Conservation (phyloP, 1,140 invertebrate species). For the Caenorhabditis briggsae region DNA sequence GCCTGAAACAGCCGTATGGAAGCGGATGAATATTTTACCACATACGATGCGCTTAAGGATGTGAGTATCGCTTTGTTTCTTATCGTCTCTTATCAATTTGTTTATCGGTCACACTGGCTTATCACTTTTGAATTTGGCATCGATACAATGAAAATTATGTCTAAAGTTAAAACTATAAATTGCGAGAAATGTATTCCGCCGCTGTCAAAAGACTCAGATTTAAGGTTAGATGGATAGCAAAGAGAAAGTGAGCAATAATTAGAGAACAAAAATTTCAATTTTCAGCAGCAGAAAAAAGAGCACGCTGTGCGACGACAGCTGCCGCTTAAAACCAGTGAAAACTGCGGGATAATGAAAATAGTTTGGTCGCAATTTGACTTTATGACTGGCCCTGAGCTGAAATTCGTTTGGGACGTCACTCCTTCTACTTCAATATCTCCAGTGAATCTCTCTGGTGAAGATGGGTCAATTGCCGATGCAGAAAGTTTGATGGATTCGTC, state of each 20-base stretch:
- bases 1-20: slow-evolving; percentile 48
- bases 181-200: slow-evolving; percentile 17
- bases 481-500: slow-evolving; percentile 63
- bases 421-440: slow-evolving; percentile 52
- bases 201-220: slow-evolving; percentile 45
- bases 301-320: slow-evolving; percentile 22
- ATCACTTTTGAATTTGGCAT: not conserved
- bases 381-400: slow-evolving; percentile 66
- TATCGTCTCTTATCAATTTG: slow-evolving; percentile 4
- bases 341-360: slow-evolving; percentile 64
- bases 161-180: not conserved
- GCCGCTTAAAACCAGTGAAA: slow-evolving; percentile 37
- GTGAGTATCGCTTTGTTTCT: slow-evolving; percentile 47
- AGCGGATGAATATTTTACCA: slow-evolving; percentile 64
- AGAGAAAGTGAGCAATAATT: not conserved
- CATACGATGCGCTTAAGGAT: slow-evolving; percentile 62
- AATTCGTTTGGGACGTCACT: slow-evolving; percentile 66
- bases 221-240: not conserved
- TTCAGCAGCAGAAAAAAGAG: slow-evolving; percentile 50
- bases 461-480: slow-evolving; percentile 58
- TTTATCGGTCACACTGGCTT: slow-evolving; percentile 9
- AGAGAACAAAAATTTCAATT: slow-evolving; percentile 11
- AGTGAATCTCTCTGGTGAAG: slow-evolving; percentile 56
- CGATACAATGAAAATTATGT: not conserved
- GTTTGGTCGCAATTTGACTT: slow-evolving; percentile 68